These are phyloP conservation scores for Drosophila willistoni DNA, from an alignment of 1,140 invertebrate species.

Conservation along the genomic window DNA sequence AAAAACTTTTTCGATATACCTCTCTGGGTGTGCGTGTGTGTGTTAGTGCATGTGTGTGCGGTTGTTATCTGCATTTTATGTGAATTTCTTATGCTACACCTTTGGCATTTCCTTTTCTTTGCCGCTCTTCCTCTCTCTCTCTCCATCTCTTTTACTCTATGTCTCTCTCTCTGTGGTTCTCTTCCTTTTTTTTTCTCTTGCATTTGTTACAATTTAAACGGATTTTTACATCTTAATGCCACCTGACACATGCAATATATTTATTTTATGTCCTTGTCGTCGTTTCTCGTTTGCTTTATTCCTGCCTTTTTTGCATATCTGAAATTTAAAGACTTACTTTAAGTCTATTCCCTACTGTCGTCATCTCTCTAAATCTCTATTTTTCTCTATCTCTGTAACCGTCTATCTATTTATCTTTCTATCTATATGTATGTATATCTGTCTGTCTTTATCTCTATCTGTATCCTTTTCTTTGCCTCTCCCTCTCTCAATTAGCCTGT, in stretches of 20 bases:
- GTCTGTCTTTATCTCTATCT: not conserved
- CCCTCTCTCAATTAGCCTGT: slow-evolving; percentile 44
- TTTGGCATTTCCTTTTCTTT: slow-evolving; percentile 39
- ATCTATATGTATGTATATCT: not conserved
- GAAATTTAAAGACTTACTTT: slow-evolving; percentile 23
- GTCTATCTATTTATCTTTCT: slow-evolving; percentile 9
- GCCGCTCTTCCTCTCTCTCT: slow-evolving; percentile 2
- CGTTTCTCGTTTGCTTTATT: slow-evolving; percentile 22
- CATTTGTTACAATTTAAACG: slow-evolving; percentile 71
- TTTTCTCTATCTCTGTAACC: not conserved
- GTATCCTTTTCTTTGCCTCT: not conserved
- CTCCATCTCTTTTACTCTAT: not conserved
- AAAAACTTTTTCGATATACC: slow-evolving; percentile 58
- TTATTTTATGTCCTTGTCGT: slow-evolving; percentile 25
- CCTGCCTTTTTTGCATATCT: slow-evolving; percentile 10
- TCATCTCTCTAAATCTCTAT: slow-evolving; percentile 9
- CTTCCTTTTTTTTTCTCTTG: slow-evolving; percentile 20
- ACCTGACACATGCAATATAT: slow-evolving; percentile 50
- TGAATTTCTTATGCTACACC: slow-evolving; percentile 48
- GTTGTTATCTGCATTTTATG: slow-evolving; percentile 55
- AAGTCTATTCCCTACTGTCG: slow-evolving; percentile 16
- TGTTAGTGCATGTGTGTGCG: slow-evolving; percentile 19
- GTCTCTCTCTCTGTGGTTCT: not conserved
- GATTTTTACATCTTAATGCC: slow-evolving; percentile 63
- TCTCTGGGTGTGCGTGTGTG: slow-evolving; percentile 11